These are phyloP conservation scores for Meiosimyza platycephala DNA, from an alignment of 2,888 invertebrate species.

Conservation along the genomic window DNA sequence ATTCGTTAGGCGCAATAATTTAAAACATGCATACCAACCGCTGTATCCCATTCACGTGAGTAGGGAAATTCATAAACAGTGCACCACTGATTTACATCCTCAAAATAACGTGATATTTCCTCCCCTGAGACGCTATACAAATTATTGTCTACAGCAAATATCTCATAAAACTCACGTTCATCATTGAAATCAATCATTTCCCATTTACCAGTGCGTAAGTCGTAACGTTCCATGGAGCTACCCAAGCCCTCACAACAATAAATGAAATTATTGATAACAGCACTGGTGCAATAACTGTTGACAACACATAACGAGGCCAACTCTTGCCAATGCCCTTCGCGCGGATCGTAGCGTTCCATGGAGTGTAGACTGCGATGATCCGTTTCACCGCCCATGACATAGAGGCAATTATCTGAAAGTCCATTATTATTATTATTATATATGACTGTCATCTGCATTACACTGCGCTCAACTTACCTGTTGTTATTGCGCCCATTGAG, in stretches of 20 bases:
- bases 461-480: constrained; percentile 41
- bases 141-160: constrained; percentile 54
- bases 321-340: constrained; percentile 52
- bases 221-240: constrained; percentile 56
- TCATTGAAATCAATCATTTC: constrained; percentile 55
- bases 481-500: constrained; percentile 56
- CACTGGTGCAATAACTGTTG: constrained; percentile 57
- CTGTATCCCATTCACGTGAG: constrained; percentile 57
- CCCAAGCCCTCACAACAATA: constrained; percentile 57
- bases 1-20: constrained; percentile 39
- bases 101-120: constrained; percentile 51
- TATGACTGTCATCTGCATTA: background rate
- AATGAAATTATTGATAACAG: constrained; percentile 50
- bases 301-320: constrained; percentile 52
- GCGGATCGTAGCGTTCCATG: constrained; percentile 54
- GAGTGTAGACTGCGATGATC: constrained; percentile 53
- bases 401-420: constrained; percentile 49
- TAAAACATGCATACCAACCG: constrained; percentile 51
- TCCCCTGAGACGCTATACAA: constrained; percentile 54
- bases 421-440: too few species aligned
- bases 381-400: constrained; percentile 58
- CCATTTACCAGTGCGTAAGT: constrained; percentile 53
- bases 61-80: constrained; percentile 49
- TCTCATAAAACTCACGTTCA: constrained; percentile 56
- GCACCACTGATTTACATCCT: constrained; percentile 49